Base-by-base conservation (phyloP, 2,797 vertebrate genomes). In the Thunnus albacares region DNA sequence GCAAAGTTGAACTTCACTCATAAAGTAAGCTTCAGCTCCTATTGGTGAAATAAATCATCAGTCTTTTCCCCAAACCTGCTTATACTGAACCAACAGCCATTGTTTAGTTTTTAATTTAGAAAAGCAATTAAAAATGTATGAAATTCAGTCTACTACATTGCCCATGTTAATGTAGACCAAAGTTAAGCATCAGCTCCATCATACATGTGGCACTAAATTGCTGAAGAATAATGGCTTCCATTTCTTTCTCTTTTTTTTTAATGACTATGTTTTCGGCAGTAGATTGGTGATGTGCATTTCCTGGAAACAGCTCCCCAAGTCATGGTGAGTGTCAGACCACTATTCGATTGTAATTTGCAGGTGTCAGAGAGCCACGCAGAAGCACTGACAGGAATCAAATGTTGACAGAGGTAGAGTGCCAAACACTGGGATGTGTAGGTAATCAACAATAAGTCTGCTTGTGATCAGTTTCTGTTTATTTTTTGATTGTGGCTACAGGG, bases 301-400 rank as follows among this genome's bases (percentile, higher is more conserved):
- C 80, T 60, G 60, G 68, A 80, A 76, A 79, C 63, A 51, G 57
- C 18, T 72, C 53, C 26, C 38, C 35, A 17, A 71, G 75, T 72
- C 76, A 58, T 51, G 17, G 53, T 17, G 81, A 80, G 93, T 92
- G 93, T 90, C 90, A 94, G 93, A 93, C 93, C 14, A 89, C 47
- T 18, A 24, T 87, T 96, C 93, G 80, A 94, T 95, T 92, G 85
- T 82, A 91, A 93, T 95, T 93, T 90, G 82, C 82, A 89, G 90
- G 90, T 94, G 93, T 91, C 77, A 77, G 69, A 79, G 70, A 77
- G 56, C 72, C 63, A 49, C 79, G 65, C 12, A 14, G 20, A 71
- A 38, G 62, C 49, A 17, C 10, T 11, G 83, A 73, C 77, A 80
- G 59, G 47, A 89, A 89, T 89, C 83, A 85, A 73, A 89, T 76